Percentiles rank a stretch among this genome's conserved stretches.
Conservation (phyloP, 1,140 invertebrate genomes). For the Lysiphlebus fabarum region DNA sequence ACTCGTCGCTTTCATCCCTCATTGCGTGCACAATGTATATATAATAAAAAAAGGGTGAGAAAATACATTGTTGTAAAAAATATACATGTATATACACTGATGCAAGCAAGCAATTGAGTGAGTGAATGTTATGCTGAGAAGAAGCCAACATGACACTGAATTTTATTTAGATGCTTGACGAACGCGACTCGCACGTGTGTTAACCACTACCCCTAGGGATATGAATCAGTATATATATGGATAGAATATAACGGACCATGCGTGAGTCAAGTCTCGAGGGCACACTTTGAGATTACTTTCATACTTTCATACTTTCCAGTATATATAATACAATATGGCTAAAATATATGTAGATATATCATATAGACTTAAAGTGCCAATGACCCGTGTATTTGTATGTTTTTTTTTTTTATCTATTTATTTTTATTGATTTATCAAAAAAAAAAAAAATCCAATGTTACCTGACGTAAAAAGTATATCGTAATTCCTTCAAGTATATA, state of each 20-base stretch:
- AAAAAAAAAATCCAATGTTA: not conserved
- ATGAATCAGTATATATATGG: slow-evolving; percentile 28
- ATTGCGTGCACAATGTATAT: not conserved
- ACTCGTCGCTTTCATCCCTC: slow-evolving; percentile 15
- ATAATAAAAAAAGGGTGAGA: slow-evolving; percentile 44
- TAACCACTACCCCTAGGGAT: slow-evolving; percentile 31
- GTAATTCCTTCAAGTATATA: slow-evolving; percentile 4
- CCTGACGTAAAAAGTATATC: not conserved
- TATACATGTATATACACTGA: too few species aligned
- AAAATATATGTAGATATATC: too few species aligned
- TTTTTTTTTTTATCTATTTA: not conserved
- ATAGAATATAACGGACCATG: slow-evolving; percentile 24
- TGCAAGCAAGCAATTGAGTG: too few species aligned
- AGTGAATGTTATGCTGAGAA: slow-evolving; percentile 20
- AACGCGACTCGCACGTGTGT: slow-evolving; percentile 39
- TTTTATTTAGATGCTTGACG: slow-evolving; percentile 23
- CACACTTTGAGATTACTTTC: slow-evolving; percentile 33
- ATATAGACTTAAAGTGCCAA: not conserved
- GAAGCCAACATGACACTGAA: slow-evolving; percentile 1
- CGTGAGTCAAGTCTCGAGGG: slow-evolving; percentile 35
- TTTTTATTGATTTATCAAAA: not conserved
- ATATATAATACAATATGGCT: not conserved
- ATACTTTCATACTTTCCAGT: slow-evolving; percentile 29
- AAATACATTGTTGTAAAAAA: slow-evolving; percentile 51
- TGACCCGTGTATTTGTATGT: not conserved